A percentile compares a stretch with the other conserved stretches of the same genome.
Evolutionary conservation across 2,797 vertebrate genomes (phyloP).

Genomic region (Danio aesculapii): DNA sequence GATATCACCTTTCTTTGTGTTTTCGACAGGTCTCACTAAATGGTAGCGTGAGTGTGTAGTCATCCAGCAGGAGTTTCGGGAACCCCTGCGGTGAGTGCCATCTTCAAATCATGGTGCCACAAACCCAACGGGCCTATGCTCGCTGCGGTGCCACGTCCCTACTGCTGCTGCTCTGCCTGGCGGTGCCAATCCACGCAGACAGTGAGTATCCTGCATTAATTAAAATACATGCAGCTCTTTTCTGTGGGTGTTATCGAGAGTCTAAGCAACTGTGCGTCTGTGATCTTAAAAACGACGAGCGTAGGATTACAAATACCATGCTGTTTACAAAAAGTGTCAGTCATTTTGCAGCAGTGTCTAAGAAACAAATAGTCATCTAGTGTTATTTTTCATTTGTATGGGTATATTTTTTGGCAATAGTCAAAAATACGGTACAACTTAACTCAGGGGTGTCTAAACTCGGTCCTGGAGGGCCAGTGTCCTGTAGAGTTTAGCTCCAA

Average conservation of each 20-base stretch:
- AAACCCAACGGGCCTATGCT: slow-evolving; percentile 68
- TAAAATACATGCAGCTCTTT: not conserved
- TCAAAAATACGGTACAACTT: no score
- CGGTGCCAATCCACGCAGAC: slow-evolving; percentile 78
- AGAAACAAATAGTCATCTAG: slow-evolving; percentile 22
- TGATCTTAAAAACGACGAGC: slow-evolving; percentile 4
- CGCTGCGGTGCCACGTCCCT: slow-evolving; percentile 63
- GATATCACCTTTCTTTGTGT: slow-evolving; percentile 46
- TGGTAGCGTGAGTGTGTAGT: slow-evolving; percentile 68
- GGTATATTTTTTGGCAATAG: no score
- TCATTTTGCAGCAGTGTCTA: slow-evolving; percentile 27
- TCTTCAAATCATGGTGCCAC: slow-evolving; percentile 83
- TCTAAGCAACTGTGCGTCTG: slow-evolving; percentile 2
- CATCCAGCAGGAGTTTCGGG: slow-evolving; percentile 67
- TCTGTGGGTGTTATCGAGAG: no score
- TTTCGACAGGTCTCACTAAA: slow-evolving; percentile 67
- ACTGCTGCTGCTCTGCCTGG: slow-evolving; percentile 78
- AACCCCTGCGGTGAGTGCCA: slow-evolving; percentile 72
- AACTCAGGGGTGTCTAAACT: no score
- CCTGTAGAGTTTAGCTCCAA: no score
- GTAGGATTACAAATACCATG: slow-evolving; percentile 35
- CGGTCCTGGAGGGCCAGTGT: no score
- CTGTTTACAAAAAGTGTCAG: slow-evolving; percentile 46
- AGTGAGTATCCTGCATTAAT: slow-evolving; percentile 80
- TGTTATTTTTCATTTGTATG: not conserved